Base-by-base conservation (phyloP, 2,113 vertebrate species). In the Muntiacus muntjak region DNA sequence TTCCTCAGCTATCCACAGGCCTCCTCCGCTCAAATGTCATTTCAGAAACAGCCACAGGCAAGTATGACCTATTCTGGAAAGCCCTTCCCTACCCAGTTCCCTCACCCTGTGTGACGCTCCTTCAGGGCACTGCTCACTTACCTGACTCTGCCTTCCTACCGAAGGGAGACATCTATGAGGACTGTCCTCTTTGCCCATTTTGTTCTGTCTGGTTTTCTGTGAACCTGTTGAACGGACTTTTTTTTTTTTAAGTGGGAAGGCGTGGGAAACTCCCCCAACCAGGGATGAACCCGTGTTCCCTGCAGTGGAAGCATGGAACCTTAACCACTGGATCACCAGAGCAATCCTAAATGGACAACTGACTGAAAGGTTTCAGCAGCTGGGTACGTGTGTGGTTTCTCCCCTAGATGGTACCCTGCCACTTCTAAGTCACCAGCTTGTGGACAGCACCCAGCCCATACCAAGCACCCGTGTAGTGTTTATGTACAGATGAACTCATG, bases 391-490 rank as follows among this genome's bases (percentile, higher is more conserved):
- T 33, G 23, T 47, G 52, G 25, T 55, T 57, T 89, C 43, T 36
- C 55, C 14, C 36, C 90, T 43, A 45, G 79, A 15, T 7, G 5
- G 1, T 10, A 19, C 43, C 78, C 84, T 36, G 26, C 50, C 43
- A 5, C 14, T 86, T 90, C 54, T 28, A 21, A 64, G 25, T 43
- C 1, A 0, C 33, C 25, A 58, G 45, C 90, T 43, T 45, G n/a
- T 6, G 36, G 50, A 28, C 10, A 23, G 79, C 3, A 4, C 13
- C 36, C 3, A 9, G 74, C 64, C 26, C 10, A 7, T 3, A 36
- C 55, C 9, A 28, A 76, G 57, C 2, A 23, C 50, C 86, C 2
- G 1, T 1, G 3, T 3, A 1, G 52, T 1, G 19, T 43, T 17
- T 47, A 25, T 2, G 6, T 23, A 5, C 28, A 11, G 2, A 30